Evolutionary conservation across 2,113 vertebrate genomes (phyloP).

Genomic region (Passer domesticus): DNA sequence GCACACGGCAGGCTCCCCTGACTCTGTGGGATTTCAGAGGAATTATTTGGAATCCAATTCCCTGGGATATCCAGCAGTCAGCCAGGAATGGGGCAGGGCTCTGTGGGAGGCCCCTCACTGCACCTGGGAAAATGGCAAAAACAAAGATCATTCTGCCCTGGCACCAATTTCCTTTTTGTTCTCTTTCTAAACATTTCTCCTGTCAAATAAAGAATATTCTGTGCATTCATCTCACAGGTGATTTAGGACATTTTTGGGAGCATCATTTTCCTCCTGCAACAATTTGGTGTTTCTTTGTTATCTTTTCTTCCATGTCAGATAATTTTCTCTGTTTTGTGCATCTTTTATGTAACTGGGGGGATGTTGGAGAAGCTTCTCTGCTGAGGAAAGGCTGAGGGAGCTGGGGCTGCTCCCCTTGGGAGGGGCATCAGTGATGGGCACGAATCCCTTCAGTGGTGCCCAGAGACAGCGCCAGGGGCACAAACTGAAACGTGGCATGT

Average conservation of each 20-base stretch:
- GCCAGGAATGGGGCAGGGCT: background rate
- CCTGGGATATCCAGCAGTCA: background rate
- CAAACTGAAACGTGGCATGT: too few species aligned
- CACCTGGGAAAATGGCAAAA: background rate
- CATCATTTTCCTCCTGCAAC: fast-evolving
- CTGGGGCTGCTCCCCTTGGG: background rate
- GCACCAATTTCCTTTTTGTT: background rate
- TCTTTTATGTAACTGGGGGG: background rate
- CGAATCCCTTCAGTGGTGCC: background rate
- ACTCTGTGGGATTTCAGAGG: background rate
- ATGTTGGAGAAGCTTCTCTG: background rate
- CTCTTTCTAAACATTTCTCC: background rate
- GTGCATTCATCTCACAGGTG: background rate
- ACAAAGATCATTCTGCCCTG: background rate
- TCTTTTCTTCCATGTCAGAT: background rate
- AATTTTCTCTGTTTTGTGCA: background rate
- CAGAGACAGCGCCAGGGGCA: background rate
- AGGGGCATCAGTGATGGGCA: background rate
- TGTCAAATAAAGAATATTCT: background rate
- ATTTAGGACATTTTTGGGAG: background rate
- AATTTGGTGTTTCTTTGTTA: background rate
- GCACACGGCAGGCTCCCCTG: background rate
- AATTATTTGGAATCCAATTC: background rate
- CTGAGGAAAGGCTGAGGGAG: background rate
- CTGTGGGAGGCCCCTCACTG: background rate